Evolutionary conservation across 2,888 invertebrate species (phyloP).

Genomic region (Venusia cambrica): DNA sequence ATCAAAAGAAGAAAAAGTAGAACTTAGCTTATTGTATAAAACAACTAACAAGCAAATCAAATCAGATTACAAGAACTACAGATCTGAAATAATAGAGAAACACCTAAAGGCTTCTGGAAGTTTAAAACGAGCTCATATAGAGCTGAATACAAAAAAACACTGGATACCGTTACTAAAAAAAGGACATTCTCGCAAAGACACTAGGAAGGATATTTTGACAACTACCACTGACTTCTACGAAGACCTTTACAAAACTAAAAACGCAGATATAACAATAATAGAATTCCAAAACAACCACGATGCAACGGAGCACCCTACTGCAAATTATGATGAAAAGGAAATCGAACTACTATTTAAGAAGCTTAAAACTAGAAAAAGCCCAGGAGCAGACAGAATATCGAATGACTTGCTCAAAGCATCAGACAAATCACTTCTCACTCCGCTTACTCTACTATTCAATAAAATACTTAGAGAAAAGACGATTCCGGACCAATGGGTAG

Average conservation of each 20-base stretch:
- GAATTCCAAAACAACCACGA: no score
- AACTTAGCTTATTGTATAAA: slow-evolving; percentile 2
- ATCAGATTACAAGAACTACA: slow-evolving; percentile 1
- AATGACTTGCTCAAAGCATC: slow-evolving; percentile 3
- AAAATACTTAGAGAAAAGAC: no score
- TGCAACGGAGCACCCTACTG: no score
- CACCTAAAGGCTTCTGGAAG: slow-evolving; percentile 1
- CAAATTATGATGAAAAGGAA: background rate
- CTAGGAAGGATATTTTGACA: slow-evolving; percentile 1
- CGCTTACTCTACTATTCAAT: no score
- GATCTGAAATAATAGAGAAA: slow-evolving; percentile 6
- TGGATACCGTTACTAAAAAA: slow-evolving; percentile 6
- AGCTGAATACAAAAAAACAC: slow-evolving; percentile 2
- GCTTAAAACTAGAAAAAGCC: slow-evolving; percentile 5
- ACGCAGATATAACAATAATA: background rate
- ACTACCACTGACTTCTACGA: slow-evolving; percentile 3
- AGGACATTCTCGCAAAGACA: background rate
- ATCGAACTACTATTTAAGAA: background rate
- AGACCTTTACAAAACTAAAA: background rate
- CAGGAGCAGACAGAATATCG: slow-evolving; percentile 5
- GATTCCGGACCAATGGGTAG: no score
- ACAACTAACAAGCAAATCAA: slow-evolving; percentile 4
- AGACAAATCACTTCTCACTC: no score
- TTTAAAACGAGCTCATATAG: slow-evolving; percentile 4
- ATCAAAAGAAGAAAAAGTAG: slow-evolving; percentile 1